Base-by-base conservation (phyloP, 1,140 invertebrate species). In the Orchesella cincta region DNA sequence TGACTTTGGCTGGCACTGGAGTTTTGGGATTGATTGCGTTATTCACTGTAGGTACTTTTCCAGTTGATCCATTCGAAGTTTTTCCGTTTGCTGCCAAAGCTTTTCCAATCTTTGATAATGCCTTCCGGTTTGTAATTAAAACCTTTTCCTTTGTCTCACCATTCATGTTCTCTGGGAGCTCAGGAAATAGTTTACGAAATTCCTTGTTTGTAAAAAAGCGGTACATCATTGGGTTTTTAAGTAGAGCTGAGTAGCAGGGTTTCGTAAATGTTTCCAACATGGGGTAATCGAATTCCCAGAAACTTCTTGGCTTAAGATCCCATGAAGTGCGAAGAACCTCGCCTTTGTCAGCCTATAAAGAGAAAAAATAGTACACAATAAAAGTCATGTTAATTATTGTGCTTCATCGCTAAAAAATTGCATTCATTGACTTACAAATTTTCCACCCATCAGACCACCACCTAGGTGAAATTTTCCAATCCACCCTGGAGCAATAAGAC, bases 231-330 rank as follows among this genome's bases (percentile, higher is more conserved):
- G 71, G 71, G 46, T 8, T 31, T 2, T 26, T 20, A 2, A 73
- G 71, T 5, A 73, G 71, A 2, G 71, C 16, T 3, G 71, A 73
- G 71, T 73, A 23, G 5, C 16, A 14, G 2, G 71, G 71, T 5
- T 73, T 73, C 1, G 71, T 73, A 35, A 73, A 73, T 5, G 36
- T 73, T 51, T 36, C 71, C 12, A 73, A 28, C 71, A 73, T 73
- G 1, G 71, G 71, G 26, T 73, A 51, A 26, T 73, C 71, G 46
- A 73, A 73, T 46, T 73, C 71, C 34, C 35, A 73, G 14, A 73
- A 73, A 18, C 23, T 28, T 31, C 71, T 36, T 8, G 71, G 71
- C 34, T 46, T 46, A 3, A 73, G 36, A 39, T 73, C 71, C 71
- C 71, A 73, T 28, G 71, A 73, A n/a, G 71, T 73, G 2, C 71